These are phyloP conservation scores for Anthophora plumipes DNA, from an alignment of 2,888 invertebrate genomes.

Conservation along the genomic window DNA sequence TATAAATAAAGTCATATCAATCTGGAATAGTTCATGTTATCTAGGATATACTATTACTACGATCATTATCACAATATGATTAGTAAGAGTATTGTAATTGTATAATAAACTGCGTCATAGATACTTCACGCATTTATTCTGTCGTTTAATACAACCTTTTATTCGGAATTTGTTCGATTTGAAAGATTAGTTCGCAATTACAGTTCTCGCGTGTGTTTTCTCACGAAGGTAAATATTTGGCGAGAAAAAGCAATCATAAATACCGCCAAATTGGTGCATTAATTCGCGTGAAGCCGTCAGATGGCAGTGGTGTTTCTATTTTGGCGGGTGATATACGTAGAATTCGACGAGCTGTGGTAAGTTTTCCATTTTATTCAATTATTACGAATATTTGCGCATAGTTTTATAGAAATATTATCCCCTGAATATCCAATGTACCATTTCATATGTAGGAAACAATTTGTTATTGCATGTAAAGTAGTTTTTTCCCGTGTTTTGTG, in stretches of 20 bases:
- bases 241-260: not conserved
- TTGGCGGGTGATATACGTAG: not conserved
- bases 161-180: not conserved
- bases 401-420: not conserved
- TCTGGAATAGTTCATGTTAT: constrained; percentile 82
- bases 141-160: not conserved
- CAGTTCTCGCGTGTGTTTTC: no score
- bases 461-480: not conserved
- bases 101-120: constrained; percentile 83
- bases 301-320: not conserved
- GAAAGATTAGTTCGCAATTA: not conserved
- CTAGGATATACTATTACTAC: constrained; percentile 80
- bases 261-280: not conserved
- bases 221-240: not conserved
- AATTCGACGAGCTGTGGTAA: not conserved
- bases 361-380: not conserved
- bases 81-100: constrained; percentile 83
- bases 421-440: not conserved
- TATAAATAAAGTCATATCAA: constrained; percentile 84
- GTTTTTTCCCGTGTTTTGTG: not conserved
- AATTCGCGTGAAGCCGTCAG: not conserved
- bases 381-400: not conserved
- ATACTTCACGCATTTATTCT: constrained; percentile 31
- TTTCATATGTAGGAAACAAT: not conserved
- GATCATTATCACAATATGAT: constrained; percentile 82